phyloP scores from a whole-genome alignment of 2,797 vertebrate species.

The Melanotaenia trifasciata region DNA sequence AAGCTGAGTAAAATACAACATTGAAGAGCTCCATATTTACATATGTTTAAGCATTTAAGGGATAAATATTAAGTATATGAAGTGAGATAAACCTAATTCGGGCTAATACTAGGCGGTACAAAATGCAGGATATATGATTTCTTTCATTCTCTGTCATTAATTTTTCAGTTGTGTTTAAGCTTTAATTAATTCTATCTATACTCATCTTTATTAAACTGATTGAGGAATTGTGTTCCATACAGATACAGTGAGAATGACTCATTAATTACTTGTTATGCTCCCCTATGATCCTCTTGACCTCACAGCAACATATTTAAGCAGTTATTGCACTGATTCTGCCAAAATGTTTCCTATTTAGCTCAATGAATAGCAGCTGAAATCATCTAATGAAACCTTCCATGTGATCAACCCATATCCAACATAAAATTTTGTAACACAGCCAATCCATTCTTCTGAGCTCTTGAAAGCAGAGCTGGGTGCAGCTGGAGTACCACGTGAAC shows the following conservation, averaged over 20 bases:
- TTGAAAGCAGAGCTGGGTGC: conserved; percentile 31
- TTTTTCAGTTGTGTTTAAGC: not conserved
- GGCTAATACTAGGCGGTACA: not conserved
- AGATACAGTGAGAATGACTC: not conserved
- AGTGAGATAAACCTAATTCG: not conserved
- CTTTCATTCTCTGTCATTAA: not conserved
- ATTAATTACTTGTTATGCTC: conserved; percentile 10
- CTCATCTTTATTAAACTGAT: not conserved
- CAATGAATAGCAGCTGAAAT: conserved; percentile 44
- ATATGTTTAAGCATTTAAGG: not conserved
- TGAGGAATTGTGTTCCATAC: not conserved
- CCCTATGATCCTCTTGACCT: conserved; percentile 13
- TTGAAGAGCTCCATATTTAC: not conserved
- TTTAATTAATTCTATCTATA: not conserved
- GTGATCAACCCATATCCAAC: conserved; percentile 28
- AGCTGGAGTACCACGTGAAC: not conserved
- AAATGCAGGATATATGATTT: not conserved
- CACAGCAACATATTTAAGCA: not conserved
- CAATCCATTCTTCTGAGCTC: not conserved
- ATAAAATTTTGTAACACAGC: conserved; percentile 36
- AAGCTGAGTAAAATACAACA: not conserved
- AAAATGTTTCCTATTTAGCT: conserved; percentile 36
- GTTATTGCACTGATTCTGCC: conserved; percentile 20
- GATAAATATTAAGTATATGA: not conserved
- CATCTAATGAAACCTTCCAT: conserved; percentile 25